Evolutionary conservation across 2,888 invertebrate genomes (phyloP), one percentile per base, ranked within the genome.

Genomic region (Stenichneumon culpator): DNA sequence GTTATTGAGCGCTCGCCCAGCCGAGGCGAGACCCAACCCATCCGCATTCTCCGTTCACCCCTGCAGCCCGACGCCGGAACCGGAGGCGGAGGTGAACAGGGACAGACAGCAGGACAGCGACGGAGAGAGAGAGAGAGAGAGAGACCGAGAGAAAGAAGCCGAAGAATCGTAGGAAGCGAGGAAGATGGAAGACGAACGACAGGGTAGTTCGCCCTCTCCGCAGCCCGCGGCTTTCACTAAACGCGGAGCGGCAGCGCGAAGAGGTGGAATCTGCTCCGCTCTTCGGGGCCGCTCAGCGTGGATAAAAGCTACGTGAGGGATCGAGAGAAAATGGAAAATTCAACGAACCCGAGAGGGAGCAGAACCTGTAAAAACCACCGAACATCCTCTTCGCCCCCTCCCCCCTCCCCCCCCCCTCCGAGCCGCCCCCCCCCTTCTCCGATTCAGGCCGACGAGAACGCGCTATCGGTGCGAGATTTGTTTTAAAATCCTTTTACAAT

Each of bases 1-100:
- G 94, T 95, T 95, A 95, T 95, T 95, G 95, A 95, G 95, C 95
- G 95, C 94, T 94, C 94, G 95, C 93, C 95, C 95, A 95, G 95
- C 94, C 94, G 95, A 94, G 95, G 95, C 94, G 94, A 95, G 94
- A 95, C 94, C 94, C 95, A 94, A 95, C 95, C 94, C 94, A 94
- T 94, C 94, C 94, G 92, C 93, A 91, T 92, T 91, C 93, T 92
- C 91, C 89, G 88, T 91, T 92, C 92, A 86, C 90, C 90, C 90
- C 90, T 89, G 88, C 89, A 88, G 87, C 85, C 39, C 72, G 79
- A 83, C 77, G 73, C 77, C 79, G 79, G 52, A 74, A 68, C 73
- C 82, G 86, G 89, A 85, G 83, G 81, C 77, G 75, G 79, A 84
- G 86, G 86, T 87, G 88, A 86, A 83, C 85, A 86, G 84, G 86